Conservation (phyloP, 2,797 vertebrate species). For the Bovichtus diacanthus region DNA sequence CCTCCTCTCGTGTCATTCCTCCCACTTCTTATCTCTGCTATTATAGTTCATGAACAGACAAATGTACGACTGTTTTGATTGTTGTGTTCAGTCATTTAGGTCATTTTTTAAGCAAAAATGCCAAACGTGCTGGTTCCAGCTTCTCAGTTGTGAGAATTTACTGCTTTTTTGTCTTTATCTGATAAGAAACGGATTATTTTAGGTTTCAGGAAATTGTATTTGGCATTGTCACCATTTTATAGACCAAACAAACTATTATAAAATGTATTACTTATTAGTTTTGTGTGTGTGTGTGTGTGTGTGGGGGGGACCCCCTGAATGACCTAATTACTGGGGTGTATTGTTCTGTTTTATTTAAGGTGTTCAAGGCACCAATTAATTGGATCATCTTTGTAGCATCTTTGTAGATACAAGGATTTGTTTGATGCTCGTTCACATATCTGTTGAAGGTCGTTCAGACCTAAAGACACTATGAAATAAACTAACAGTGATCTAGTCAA, state of each 20-base stretch:
- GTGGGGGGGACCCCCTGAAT: no score
- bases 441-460: neutral
- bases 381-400: neutral
- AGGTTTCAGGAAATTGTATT: neutral
- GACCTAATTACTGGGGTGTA: neutral
- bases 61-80: neutral
- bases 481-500: neutral
- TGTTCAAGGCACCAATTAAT: neutral
- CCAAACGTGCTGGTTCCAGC: neutral
- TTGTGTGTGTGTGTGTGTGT: no score
- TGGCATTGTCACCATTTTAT: neutral
- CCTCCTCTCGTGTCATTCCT: neutral
- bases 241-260: neutral
- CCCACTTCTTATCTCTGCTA: neutral
- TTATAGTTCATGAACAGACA: neutral
- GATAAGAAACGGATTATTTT: neutral
- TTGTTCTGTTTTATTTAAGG: neutral
- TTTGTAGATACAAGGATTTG: neutral
- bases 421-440: neutral
- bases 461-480: neutral
- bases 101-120: neutral
- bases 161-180: neutral
- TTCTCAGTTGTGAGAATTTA: neutral
- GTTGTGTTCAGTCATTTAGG: neutral
- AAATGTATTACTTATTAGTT: neutral